Base-by-base conservation (phyloP, 2,888 invertebrate genomes). In the Salpingus planirostris region DNA sequence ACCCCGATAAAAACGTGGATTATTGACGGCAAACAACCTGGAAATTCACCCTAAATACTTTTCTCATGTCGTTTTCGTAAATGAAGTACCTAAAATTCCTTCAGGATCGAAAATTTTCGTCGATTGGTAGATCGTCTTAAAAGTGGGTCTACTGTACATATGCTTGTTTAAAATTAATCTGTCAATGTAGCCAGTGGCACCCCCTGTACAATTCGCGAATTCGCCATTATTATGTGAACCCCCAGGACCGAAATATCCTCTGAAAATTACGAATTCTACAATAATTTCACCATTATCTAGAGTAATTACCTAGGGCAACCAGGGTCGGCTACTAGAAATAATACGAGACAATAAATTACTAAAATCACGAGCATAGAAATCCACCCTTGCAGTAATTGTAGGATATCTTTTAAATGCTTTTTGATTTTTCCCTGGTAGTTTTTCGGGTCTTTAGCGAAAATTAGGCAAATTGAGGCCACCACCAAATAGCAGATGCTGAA, bases 201-300 rank as follows among this genome's bases (percentile, higher is more conserved):
- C 95, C 0, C 95, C 95, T 18, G 84, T 83, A 59, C 95, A 96
- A 31, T 82, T 71, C 0, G 65, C 60, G 57, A 72, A 65, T 2
- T 71, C 69, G 50, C 74, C 76, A 48, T 79, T 69, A 30, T 79
- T 77, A 50, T 89, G 85, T 33, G 78, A 71, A 3, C 95, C 96
- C 1, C 95, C 95, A 0, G 95, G 91, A 0, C 95, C 95, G 21
- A 92, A 61, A 59, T 95, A 95, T 0, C 92, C 92, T 8, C 90
- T 88, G 51, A 45, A 55, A 52, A 28, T 11, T 14, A 21, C 24
- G 21, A 13, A 31, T 15, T 27, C 21, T 8, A 7, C 21, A 27
- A 10, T 13, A 31, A n/a, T n/a, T n/a, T n/a, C n/a, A n/a, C n/a
- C n/a, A 12, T 12, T 11, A 18, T 13, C 34, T 23, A 12, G 12